Evolutionary conservation across 2,113 vertebrate species (phyloP).

Genomic region (Upupa epops): DNA sequence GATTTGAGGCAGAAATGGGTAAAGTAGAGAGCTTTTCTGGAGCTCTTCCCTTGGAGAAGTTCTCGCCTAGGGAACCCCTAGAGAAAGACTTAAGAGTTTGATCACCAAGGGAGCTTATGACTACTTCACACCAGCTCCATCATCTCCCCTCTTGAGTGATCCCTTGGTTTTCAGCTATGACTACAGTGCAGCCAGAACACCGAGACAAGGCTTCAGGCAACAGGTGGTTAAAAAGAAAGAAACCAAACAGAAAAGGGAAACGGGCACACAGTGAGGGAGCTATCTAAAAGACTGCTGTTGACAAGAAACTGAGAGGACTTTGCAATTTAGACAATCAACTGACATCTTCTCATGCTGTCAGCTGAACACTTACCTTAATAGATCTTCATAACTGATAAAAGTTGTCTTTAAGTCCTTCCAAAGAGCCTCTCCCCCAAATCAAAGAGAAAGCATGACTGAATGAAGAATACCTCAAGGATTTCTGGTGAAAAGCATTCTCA

Average conservation of each 20-base stretch:
- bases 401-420: not conserved
- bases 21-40: not conserved
- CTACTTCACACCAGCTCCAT: not conserved
- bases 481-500: not conserved
- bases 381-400: not conserved
- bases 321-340: not conserved
- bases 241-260: not conserved
- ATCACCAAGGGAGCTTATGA: not conserved
- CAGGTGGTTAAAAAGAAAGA: not conserved
- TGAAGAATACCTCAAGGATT: not conserved
- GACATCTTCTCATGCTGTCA: not conserved
- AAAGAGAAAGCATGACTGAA: not conserved
- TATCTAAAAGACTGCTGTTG: not conserved
- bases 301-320: not conserved
- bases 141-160: not conserved
- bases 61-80: not conserved
- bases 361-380: not conserved
- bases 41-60: not conserved
- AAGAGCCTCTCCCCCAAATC: not conserved
- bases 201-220: not conserved
- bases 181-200: not conserved
- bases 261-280: rapidly evolving
- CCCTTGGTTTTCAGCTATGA: not conserved
- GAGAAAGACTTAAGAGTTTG: not conserved
- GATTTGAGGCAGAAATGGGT: not conserved